Base-by-base conservation (phyloP, 2,113 vertebrate genomes). In the Gorilla gorilla region DNA sequence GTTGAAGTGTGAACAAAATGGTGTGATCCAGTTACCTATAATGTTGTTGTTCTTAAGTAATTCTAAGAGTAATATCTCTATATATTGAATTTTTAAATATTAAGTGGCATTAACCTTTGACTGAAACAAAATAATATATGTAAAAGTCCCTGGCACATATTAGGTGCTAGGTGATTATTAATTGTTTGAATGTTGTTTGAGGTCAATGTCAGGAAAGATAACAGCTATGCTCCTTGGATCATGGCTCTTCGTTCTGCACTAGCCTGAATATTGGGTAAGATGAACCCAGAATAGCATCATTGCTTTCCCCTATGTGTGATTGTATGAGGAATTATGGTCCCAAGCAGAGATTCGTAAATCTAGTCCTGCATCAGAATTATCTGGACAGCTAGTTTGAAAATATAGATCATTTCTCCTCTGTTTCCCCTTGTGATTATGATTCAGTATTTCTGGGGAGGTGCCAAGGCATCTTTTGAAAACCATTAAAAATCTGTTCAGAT, bases 71-170 rank as follows among this genome's bases (percentile, higher is more conserved):
- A 83, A 68, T 72, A 40, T 82, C 61, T 72, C 38, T 88, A 85
- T 81, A 73, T 78, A 57, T 38, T 68, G 61, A 70, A 84, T 83
- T 87, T 87, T 35, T 84, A 87, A 96, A 90, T 92, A 82, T 94
- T 92, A 73, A 96, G 88, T 45, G 52, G 64, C 57, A 61, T 95
- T 84, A 95, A 96, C 72, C 94, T 97, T 93, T 97, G 93, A 82
- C 84, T 52, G 85, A 84, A 86, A 81, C 72, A 84, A 81, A 84
- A 89, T 94, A 73, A 94, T 75, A n/a, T 66, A 61, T 79, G 52
- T 96, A 55, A 93, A 86, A 84, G 22, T 95, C 85, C 50, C 88
- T 93, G 93, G 85, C 45, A 82, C 78, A 43, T 68, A 52, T 66
- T 84, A 90, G 80, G 70, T 85, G 66, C 68, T 90, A 38, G 80